Evolutionary conservation across 2,113 vertebrate genomes (phyloP).

Genomic region (Nothocercus nigrocapillus): DNA sequence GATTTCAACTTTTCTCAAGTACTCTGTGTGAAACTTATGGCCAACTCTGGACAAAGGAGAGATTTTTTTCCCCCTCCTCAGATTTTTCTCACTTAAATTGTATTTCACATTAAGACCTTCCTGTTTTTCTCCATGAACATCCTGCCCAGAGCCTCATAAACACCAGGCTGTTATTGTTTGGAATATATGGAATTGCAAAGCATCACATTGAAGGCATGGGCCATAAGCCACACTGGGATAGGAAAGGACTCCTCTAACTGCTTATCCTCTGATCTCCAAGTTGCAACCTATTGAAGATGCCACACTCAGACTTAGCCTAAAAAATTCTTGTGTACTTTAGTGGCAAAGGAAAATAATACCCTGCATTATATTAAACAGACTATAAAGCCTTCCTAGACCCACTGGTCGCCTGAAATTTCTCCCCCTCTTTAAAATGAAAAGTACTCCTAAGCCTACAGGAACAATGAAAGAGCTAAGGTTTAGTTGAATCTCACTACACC

Average conservation of each 20-base stretch:
- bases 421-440: not conserved
- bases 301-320: not conserved
- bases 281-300: not conserved
- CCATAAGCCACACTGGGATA: not conserved
- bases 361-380: not conserved
- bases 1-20: not conserved
- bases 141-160: not conserved
- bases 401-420: not conserved
- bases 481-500: not conserved
- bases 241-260: not conserved
- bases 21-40: not conserved
- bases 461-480: not conserved
- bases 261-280: no score
- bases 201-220: not conserved
- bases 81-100: not conserved
- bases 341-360: not conserved
- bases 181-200: not conserved
- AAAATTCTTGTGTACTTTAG: not conserved
- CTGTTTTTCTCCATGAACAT: rapidly evolving
- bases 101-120: not conserved
- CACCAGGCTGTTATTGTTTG: not conserved
- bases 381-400: conserved; percentile 1
- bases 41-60: not conserved
- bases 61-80: not conserved
- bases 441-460: not conserved